Conservation (phyloP, 2,797 vertebrate species). For the Melopsittacus undulatus region DNA sequence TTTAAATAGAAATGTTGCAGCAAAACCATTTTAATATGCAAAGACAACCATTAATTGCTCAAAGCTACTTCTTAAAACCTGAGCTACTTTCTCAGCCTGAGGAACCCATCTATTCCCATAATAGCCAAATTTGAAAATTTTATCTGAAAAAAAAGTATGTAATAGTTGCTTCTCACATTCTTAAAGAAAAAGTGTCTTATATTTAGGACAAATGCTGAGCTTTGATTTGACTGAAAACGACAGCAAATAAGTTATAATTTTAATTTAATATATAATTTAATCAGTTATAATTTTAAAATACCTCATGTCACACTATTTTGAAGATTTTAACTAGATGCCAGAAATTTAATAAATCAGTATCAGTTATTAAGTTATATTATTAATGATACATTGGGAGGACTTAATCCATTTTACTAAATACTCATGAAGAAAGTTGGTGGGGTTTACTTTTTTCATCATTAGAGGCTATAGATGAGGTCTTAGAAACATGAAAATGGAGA, state of each 20-base stretch:
- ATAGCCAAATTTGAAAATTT: not conserved
- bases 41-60: conserved; percentile 6
- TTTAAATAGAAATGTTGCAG: conserved; percentile 5
- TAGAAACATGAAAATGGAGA: not conserved
- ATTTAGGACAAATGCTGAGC: not conserved
- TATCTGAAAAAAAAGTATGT: not conserved
- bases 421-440: not conserved
- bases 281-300: not conserved
- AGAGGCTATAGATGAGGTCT: not conserved
- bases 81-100: not conserved
- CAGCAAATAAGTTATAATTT: not conserved
- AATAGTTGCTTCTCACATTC: not conserved
- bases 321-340: not conserved
- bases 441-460: not conserved
- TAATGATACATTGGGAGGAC: not conserved
- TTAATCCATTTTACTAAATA: not conserved
- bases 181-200: not conserved
- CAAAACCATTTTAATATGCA: conserved; percentile 5
- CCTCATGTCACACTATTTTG: not conserved
- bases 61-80: conserved; percentile 33
- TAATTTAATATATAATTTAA: too few species aligned
- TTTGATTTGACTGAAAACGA: not conserved
- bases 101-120: not conserved
- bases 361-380: not conserved
- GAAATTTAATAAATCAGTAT: not conserved